A percentile compares a stretch with the other conserved stretches of the same genome.
These are phyloP conservation scores for Pseudopodoces humilis DNA, from an alignment of 2,113 vertebrate species.

Conservation along the genomic window DNA sequence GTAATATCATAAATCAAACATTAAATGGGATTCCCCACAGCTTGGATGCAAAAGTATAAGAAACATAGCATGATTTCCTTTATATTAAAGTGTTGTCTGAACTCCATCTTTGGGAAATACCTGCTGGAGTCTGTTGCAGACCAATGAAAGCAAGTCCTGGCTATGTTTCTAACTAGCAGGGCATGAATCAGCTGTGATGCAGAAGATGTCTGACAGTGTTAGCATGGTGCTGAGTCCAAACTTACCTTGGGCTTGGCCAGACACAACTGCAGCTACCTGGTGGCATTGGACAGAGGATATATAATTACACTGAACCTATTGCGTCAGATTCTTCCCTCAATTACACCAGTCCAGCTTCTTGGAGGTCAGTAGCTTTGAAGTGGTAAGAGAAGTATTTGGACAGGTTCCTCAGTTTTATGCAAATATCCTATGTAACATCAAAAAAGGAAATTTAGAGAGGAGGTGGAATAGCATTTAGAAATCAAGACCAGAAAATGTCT, in stretches of 20 bases:
- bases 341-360: constrained; percentile 21
- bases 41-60: background rate
- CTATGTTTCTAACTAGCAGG: background rate
- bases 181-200: constrained; percentile 36
- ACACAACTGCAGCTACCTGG: background rate
- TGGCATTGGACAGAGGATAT: constrained; percentile 19
- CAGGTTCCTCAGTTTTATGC: constrained; percentile 37
- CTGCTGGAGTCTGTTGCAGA: background rate
- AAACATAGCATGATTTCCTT: background rate
- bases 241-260: constrained; percentile 20
- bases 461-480: constrained; percentile 3
- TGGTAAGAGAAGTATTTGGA: constrained; percentile 30
- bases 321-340: constrained; percentile 27
- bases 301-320: constrained; percentile 34
- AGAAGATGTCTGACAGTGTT: constrained; percentile 13
- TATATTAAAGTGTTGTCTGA: background rate
- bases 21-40: background rate
- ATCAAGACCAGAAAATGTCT: background rate
- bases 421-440: constrained; percentile 40
- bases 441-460: constrained; percentile 46
- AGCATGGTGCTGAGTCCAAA: background rate
- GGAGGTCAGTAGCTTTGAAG: constrained; percentile 51
- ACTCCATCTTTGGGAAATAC: background rate
- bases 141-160: background rate
- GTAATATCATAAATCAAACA: background rate